Evolutionary conservation across 2,888 invertebrate species (phyloP), one percentile per base, ranked within the genome.

Genomic region (Pegoplata infirma): DNA sequence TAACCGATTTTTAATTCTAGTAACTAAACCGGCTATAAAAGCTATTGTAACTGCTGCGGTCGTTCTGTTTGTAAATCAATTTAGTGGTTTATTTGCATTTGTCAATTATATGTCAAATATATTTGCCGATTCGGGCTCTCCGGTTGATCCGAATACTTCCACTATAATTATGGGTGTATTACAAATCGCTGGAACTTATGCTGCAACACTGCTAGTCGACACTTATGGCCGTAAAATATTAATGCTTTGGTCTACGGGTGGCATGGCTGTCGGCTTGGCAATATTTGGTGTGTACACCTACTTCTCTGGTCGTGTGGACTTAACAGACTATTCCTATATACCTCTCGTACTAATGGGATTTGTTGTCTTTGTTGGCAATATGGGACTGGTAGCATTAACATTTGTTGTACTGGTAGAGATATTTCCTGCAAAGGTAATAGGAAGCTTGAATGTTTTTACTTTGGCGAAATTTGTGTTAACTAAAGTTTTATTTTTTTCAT

Each of bases 71-170:
- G 82, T 87, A 0, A 86, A 86, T 72, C 86, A 86, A 44, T 84
- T 85, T 55, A 84, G 87, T 28, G 88, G 89, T 3, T 79, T 83
- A 10, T 89, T 86, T 51, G 85, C 86, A 7, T 85, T 89, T 47
- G 81, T 87, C 2, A 89, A 86, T 66, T 89, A 89, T 63, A 86
- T 88, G 82, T 85, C 89, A 12, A 80, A 83, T 14, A 88, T 89
- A 40, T 89, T 89, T 68, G 81, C 81, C 6, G 81, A 83, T 2
- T 84, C 88, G 0, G 85, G 87, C 0, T 84, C 87, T 0, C 59
- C 81, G 4, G 75, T 89, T 36, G 85, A 87, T 73, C 86, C 87
- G 1, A 88, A 88, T 12, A 84, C 84, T 0, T 84, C 85, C 53
- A 87, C 89, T 0, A 89, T 89, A 4, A 84, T 87, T 12, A 83